Base-by-base conservation (phyloP, 2,797 vertebrate species). In the Spinus olivaceus region DNA sequence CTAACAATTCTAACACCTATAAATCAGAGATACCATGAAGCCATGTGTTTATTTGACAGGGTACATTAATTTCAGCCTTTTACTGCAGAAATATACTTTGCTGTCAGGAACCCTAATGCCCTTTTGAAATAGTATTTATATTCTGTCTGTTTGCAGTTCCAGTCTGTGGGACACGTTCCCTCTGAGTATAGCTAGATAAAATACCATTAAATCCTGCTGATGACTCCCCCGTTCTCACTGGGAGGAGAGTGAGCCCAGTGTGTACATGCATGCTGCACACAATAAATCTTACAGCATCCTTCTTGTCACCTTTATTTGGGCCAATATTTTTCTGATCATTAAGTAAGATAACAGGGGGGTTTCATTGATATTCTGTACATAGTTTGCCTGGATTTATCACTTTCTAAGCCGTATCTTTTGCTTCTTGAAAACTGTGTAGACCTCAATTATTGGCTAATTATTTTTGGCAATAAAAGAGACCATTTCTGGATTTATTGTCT, bases 101-200 rank as follows among this genome's bases (percentile, higher is more conserved):
- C 76, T 95, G 83, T 73, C 86, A 93, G 78, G 74, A 94, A 28
- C 47, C 1, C 3, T 84, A 94, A 81, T 90, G 81, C 73, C 66
- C 73, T 80, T 94, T 95, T 95, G 88, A 86, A 90, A 86, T 25
- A 90, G 59, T 93, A 90, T 95, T 95, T 95, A 81, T 90, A 66
- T 81, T 88, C 77, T 18, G 3, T 59, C 49, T 88, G 70, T 51
- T 90, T 88, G 77, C 78, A 53, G 83, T 88, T 95, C 73, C 88
- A 92, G 71, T 77, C 92, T 76, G 56, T 60, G 71, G 66, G 51
- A 51, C 70, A 73, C 0, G 0, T 70, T 70, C 37, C 28, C 20
- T 59, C 87, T 86, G 44, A 90, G 70, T 79, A 56, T 41, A 84
- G 35, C 44, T 56, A 83, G 66, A 59, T 84, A 51, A 92, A 94